A percentile compares a stretch with the other conserved stretches of the same genome.
Conservation (phyloP, 2,797 vertebrate genomes). For the Varecia variegata region DNA sequence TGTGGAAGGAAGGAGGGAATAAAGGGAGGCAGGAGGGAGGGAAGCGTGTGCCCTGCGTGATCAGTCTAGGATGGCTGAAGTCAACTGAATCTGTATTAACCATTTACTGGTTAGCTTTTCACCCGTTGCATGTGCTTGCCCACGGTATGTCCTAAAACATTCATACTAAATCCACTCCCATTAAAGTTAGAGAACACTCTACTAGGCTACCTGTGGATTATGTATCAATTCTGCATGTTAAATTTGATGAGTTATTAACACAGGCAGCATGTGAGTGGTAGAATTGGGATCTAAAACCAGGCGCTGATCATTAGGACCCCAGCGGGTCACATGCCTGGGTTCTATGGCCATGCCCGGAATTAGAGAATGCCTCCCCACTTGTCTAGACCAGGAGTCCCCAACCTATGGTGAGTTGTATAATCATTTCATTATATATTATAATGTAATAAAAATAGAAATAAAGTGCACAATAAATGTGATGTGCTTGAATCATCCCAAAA, state of each 20-base stretch:
- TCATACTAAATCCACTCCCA: neutral
- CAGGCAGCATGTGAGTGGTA: neutral
- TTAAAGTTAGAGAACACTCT: neutral
- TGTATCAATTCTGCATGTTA: neutral
- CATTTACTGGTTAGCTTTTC: neutral
- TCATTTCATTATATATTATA: too few relatives aligned
- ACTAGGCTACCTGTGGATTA: neutral
- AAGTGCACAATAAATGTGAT: too few relatives aligned
- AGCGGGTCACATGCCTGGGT: rapidly evolving
- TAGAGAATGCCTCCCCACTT: neutral
- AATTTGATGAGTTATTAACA: neutral
- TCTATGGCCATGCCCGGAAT: neutral
- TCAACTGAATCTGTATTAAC: neutral
- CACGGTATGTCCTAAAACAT: neutral
- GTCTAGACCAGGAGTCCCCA: neutral
- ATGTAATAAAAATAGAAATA: too few relatives aligned
- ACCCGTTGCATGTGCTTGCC: neutral
- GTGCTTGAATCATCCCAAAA: too few relatives aligned
- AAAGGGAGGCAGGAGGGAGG: too few relatives aligned
- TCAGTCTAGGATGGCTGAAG: neutral
- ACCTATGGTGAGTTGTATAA: too few relatives aligned
- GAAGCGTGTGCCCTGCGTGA: neutral
- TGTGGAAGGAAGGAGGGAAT: neutral
- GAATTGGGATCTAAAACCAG: neutral
- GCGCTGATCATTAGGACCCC: neutral